Evolutionary conservation across 2,113 vertebrate genomes (phyloP).

Genomic region (Myrmecophaga tridactyla): DNA sequence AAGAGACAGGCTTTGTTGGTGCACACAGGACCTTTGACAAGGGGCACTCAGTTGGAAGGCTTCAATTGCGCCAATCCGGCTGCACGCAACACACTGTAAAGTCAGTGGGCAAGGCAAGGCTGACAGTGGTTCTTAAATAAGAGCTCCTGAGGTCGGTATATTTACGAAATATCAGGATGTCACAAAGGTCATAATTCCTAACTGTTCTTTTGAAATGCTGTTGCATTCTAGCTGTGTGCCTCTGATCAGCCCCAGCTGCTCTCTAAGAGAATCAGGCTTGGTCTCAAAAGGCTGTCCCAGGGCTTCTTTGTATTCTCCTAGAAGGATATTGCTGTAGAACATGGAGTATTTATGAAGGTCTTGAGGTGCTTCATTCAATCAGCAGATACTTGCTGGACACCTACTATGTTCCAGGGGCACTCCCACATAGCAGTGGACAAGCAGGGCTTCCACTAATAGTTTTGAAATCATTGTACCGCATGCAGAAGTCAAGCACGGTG

Average conservation of each 20-base stretch:
- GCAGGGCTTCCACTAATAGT: neutral
- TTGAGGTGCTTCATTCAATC: neutral
- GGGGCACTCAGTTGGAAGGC: neutral
- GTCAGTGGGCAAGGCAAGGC: constrained; percentile 58
- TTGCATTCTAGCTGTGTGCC: neutral
- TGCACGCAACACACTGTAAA: constrained; percentile 47
- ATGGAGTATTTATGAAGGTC: neutral
- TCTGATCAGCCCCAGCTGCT: neutral
- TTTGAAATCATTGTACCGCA: neutral
- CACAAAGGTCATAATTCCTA: constrained; percentile 55
- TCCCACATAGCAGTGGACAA: neutral
- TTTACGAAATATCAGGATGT: constrained; percentile 70
- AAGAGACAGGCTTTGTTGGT: neutral
- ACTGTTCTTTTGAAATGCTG: neutral
- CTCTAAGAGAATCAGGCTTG: fast-evolving
- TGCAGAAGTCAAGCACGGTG: neutral
- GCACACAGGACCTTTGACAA: constrained; percentile 62
- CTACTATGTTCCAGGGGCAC: neutral
- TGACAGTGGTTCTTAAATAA: constrained; percentile 66
- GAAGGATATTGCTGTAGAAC: neutral
- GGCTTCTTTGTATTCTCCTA: neutral
- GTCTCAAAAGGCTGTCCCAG: neutral
- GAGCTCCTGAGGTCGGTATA: constrained; percentile 61
- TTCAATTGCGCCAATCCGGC: constrained; percentile 43
- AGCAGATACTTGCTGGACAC: neutral